These are phyloP conservation scores for Crossoptilon crossoptilon DNA, from an alignment of 2,797 vertebrate species.

Conservation along the genomic window DNA sequence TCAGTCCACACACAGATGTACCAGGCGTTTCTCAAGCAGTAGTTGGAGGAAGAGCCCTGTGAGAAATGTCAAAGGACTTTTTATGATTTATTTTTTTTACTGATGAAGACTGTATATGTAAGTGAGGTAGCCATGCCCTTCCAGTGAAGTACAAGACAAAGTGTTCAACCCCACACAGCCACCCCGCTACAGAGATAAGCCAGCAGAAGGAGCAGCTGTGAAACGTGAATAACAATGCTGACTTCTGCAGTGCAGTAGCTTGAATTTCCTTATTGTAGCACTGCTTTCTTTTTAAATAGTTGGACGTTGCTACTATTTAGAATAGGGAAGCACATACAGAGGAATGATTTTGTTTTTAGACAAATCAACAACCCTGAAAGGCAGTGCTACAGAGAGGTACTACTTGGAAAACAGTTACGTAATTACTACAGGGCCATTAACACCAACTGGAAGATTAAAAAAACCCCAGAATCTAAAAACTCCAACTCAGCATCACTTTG, in stretches of 20 bases:
- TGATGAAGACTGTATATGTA: not conserved
- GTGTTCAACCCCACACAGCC: not conserved
- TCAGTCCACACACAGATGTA: not conserved
- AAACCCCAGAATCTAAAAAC: not conserved
- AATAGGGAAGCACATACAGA: not conserved
- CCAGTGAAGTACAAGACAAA: not conserved
- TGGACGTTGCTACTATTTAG: not conserved
- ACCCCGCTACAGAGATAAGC: slow-evolving; percentile 25
- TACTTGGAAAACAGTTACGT: not conserved
- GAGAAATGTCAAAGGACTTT: not conserved
- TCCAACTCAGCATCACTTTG: not conserved
- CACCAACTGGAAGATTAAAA: not conserved
- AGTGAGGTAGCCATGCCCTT: not conserved
- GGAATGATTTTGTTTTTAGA: not conserved
- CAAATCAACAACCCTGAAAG: not conserved
- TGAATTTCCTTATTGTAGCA: not conserved
- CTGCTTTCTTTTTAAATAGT: not conserved
- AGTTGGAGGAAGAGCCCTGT: too few relatives aligned
- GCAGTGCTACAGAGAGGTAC: not conserved
- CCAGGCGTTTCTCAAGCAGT: not conserved
- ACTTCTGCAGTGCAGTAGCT: not conserved
- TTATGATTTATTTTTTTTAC: not conserved
- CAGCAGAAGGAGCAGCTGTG: slow-evolving; percentile 3
- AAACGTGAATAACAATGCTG: not conserved
- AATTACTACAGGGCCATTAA: not conserved